phyloP scores from a whole-genome alignment of 92 coral and sea anemone genomes.

The Zoanthus sansibaricus region DNA sequence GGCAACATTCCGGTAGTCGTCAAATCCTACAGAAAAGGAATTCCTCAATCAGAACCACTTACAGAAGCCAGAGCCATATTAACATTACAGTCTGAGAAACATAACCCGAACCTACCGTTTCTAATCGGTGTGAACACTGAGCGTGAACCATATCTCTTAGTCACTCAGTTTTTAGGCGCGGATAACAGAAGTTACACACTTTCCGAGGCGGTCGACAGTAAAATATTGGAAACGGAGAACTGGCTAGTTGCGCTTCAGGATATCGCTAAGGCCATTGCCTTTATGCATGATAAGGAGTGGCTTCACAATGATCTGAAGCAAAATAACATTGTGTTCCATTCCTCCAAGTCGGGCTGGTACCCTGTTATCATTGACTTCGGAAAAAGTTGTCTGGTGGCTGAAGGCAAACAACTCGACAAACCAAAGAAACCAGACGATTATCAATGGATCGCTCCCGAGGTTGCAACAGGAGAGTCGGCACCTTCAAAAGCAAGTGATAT shows the following conservation, averaged over 20 bases:
- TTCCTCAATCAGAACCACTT: not conserved
- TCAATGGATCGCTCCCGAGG: constrained; percentile 54
- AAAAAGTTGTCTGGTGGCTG: not conserved
- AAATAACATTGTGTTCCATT: constrained; percentile 39
- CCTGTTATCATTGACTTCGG: constrained; percentile 57
- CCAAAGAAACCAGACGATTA: not conserved
- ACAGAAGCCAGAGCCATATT: not conserved
- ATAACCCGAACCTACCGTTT: constrained; percentile 40
- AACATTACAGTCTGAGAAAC: not conserved
- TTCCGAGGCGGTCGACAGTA: not conserved
- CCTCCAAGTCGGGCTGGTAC: not conserved
- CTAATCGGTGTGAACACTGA: constrained; percentile 44
- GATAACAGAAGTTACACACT: constrained; percentile 13
- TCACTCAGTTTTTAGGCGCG: constrained; percentile 46
- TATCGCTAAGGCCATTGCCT: constrained; percentile 38
- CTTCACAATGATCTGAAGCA: constrained; percentile 55
- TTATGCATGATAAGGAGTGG: constrained; percentile 43
- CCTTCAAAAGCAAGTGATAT: constrained; percentile 34
- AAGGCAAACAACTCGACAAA: constrained; percentile 16
- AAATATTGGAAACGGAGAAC: not conserved
- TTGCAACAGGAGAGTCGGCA: not conserved
- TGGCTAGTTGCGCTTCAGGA: not conserved
- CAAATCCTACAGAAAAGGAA: not conserved
- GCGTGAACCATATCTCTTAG: constrained; percentile 29
- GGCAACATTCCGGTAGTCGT: constrained; percentile 15